Evolutionary conservation across 2,888 invertebrate genomes (phyloP).

Genomic region (Campoplex nolae): DNA sequence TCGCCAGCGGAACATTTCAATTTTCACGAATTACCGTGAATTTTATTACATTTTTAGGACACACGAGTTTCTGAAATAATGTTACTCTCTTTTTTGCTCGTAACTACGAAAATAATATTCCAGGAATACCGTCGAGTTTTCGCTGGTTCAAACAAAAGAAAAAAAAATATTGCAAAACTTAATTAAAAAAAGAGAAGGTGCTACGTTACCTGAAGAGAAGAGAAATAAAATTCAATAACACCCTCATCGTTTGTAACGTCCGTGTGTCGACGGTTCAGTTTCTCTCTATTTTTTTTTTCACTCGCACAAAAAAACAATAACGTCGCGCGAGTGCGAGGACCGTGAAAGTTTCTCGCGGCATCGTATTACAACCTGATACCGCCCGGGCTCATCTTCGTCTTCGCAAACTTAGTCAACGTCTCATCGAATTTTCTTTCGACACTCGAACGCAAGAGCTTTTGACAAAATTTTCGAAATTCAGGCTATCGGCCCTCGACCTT

Average conservation of each 20-base stretch:
- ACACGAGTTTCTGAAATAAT: background rate
- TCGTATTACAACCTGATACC: background rate
- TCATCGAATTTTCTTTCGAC: background rate
- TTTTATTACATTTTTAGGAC: background rate
- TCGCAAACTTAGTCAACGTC: background rate
- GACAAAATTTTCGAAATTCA: background rate
- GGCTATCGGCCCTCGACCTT: background rate
- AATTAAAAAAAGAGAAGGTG: background rate
- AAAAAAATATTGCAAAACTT: slow-evolving; percentile 3
- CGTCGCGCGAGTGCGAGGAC: background rate
- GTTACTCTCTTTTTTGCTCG: background rate
- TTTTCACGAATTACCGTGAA: background rate
- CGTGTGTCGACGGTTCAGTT: background rate
- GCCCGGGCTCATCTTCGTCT: background rate
- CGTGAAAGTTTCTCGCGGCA: background rate
- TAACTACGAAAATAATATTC: background rate
- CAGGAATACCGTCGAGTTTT: background rate
- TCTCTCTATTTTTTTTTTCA: background rate
- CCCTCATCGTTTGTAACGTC: slow-evolving; percentile 2
- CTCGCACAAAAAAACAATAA: background rate
- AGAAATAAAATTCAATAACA: slow-evolving; percentile 28
- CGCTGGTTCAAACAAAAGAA: background rate
- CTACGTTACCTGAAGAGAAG: background rate
- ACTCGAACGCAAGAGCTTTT: background rate
- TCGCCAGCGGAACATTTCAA: background rate